Evolutionary conservation across 1,140 invertebrate genomes (phyloP).

Genomic region (Magallana ariakensis): DNA sequence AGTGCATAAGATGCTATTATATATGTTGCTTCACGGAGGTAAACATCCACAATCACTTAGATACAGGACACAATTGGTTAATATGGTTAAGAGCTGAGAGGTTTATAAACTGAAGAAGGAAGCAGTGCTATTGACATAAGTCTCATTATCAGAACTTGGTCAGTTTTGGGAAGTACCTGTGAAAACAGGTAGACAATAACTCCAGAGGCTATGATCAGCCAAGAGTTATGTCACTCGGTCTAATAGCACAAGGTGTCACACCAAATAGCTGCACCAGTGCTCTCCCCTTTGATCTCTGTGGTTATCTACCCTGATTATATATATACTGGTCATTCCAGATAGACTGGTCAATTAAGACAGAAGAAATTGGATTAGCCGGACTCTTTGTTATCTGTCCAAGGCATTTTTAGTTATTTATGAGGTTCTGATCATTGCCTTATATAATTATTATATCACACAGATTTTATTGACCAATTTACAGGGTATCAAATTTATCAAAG

Average conservation of each 20-base stretch:
- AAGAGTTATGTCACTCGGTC: background rate
- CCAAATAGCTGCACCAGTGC: background rate
- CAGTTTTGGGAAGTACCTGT: constrained; percentile 33
- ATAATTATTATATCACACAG: constrained; percentile 11
- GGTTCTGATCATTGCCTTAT: background rate
- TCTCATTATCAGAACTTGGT: constrained; percentile 28
- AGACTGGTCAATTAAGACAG: constrained; percentile 9
- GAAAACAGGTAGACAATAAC: constrained; percentile 25
- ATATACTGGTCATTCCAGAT: constrained; percentile 1
- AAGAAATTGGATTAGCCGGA: background rate
- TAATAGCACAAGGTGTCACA: constrained; percentile 11
- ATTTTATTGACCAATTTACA: constrained; percentile 22
- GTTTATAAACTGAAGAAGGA: background rate
- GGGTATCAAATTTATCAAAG: background rate
- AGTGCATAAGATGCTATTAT: background rate
- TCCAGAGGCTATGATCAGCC: constrained; percentile 10
- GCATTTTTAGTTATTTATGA: constrained; percentile 35
- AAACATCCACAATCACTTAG: constrained; percentile 7
- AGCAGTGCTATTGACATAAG: background rate
- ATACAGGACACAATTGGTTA: background rate
- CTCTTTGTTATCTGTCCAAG: constrained; percentile 11
- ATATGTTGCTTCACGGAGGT: background rate
- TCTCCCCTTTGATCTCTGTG: background rate
- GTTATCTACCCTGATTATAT: constrained; percentile 22
- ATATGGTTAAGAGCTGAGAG: background rate